Evolutionary conservation across 2,888 invertebrate species (phyloP).

Genomic region (Entomobrya proxima): DNA sequence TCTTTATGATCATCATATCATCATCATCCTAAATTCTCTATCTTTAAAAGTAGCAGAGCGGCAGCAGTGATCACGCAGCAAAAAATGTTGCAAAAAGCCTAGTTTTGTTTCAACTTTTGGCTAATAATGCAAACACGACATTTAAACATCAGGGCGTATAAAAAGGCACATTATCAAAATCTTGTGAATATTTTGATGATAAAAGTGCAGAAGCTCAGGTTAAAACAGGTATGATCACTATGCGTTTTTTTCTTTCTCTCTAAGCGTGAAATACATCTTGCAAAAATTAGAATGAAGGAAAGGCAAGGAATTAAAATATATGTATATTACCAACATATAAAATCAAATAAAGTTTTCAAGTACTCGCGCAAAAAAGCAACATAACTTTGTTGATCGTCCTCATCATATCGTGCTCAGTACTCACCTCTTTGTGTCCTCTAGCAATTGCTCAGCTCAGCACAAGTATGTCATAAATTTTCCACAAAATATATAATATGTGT

Average conservation of each 20-base stretch:
- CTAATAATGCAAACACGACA: background rate
- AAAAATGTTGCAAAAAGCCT: background rate
- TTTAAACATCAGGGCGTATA: background rate
- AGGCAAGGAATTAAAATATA: background rate
- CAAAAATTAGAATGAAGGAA: background rate
- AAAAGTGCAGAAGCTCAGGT: constrained; percentile 30
- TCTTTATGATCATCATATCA: no score
- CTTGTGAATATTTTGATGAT: background rate
- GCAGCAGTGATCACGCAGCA: background rate
- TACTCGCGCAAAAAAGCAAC: background rate
- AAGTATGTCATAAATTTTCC: constrained; percentile 46
- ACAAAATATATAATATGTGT: background rate
- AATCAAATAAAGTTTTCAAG: no score
- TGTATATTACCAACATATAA: no score
- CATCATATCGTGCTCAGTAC: constrained; percentile 2
- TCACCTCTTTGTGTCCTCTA: constrained; percentile 23
- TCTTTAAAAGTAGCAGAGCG: no score
- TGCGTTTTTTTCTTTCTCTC: background rate
- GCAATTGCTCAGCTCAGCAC: constrained; percentile 39
- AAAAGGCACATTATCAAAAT: background rate
- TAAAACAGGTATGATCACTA: constrained; percentile 33
- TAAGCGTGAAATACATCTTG: background rate
- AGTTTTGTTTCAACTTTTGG: background rate
- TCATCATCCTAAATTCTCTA: no score
- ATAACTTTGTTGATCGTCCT: constrained; percentile 1